phyloP scores from a whole-genome alignment of 2,797 vertebrate genomes.

The Pampus argenteus region DNA sequence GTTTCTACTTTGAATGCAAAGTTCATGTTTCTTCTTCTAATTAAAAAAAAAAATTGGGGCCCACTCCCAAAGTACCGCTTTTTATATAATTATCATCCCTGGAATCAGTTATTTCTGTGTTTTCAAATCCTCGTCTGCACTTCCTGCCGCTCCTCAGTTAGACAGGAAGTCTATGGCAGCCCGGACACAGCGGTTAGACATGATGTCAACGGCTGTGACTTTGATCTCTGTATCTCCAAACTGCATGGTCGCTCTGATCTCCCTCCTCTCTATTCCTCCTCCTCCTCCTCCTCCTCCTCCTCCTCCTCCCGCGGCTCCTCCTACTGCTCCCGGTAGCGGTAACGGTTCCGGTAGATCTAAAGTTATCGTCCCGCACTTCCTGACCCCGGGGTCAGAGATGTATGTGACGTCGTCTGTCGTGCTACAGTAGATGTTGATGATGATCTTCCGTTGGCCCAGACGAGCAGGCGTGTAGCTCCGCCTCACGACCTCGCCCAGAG shows the following conservation, averaged over 20 bases:
- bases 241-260: constrained; percentile 96
- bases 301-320: constrained; percentile 32
- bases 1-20: constrained; percentile 8
- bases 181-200: constrained; percentile 88
- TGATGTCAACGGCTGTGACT: constrained; percentile 91
- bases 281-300: no score
- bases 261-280: constrained; percentile 82
- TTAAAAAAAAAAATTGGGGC: not conserved
- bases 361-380: constrained; percentile 94
- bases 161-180: constrained; percentile 97
- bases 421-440: constrained; percentile 97
- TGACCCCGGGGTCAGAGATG: constrained; percentile 92
- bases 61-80: constrained; percentile 65
- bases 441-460: constrained; percentile 91
- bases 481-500: constrained; percentile 92
- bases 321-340: constrained; percentile 55
- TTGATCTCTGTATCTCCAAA: constrained; percentile 98
- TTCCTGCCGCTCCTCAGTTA: constrained; percentile 83
- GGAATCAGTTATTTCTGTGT: constrained; percentile 35
- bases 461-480: constrained; percentile 95
- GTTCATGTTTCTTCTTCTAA: not conserved
- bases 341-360: constrained; percentile 87
- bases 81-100: constrained; percentile 19
- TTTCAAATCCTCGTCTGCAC: constrained; percentile 34
- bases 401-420: constrained; percentile 88